Conservation (phyloP, 2,888 invertebrate species). For the Acrobasis consociella region DNA sequence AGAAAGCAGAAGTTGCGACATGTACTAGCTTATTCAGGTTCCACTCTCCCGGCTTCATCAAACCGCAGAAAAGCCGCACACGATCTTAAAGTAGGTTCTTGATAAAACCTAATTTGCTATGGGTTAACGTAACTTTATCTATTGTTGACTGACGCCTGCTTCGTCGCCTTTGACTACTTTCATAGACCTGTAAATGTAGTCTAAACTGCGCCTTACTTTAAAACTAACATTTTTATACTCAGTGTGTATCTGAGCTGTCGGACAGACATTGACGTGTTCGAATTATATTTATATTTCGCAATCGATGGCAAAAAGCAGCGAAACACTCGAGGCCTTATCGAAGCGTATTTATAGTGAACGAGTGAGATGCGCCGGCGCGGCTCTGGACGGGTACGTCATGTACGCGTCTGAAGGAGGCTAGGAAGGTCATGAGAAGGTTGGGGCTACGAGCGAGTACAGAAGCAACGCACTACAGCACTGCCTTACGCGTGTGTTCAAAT, state of each 20-base stretch:
- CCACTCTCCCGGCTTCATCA: too few species aligned
- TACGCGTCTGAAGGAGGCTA: too few species aligned
- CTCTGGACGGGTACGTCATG: too few species aligned
- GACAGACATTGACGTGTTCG: not conserved
- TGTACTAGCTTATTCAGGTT: too few species aligned
- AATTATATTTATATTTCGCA: not conserved
- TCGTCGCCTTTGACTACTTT: not conserved
- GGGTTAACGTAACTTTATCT: too few species aligned
- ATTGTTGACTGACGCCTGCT: not conserved
- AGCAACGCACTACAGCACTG: conserved; percentile 40
- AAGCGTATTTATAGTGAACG: not conserved
- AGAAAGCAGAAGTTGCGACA: too few species aligned
- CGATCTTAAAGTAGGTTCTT: too few species aligned
- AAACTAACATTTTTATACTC: not conserved
- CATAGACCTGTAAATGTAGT: not conserved
- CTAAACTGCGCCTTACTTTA: not conserved
- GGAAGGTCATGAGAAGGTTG: not conserved
- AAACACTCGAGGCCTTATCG: not conserved
- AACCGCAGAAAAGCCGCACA: too few species aligned
- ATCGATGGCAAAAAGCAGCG: not conserved
- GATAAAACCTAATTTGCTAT: too few species aligned
- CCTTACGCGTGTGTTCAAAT: conserved; percentile 63
- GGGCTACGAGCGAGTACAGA: not conserved
- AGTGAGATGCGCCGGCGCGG: not conserved
- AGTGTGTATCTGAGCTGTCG: not conserved